phyloP scores from a whole-genome alignment of 2,888 invertebrate genomes.

The Cantharis lateralis region DNA sequence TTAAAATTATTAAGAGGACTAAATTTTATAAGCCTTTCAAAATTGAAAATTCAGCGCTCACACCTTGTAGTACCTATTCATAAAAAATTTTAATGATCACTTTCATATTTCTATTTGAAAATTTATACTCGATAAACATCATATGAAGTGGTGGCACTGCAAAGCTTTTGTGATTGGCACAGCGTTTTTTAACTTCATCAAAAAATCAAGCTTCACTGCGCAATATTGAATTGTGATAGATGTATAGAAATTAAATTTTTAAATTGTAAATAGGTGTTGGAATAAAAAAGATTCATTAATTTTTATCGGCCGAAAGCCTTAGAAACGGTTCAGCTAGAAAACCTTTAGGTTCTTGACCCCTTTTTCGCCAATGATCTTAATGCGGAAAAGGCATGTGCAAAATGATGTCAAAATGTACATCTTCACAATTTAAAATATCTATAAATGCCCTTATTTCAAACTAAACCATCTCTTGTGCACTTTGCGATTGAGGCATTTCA shows the following conservation, averaged over 20 bases:
- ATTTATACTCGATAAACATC: background rate
- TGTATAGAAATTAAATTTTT: background rate
- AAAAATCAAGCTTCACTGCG: background rate
- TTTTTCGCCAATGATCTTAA: constrained; percentile 15
- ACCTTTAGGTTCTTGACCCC: constrained; percentile 8
- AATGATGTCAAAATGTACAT: constrained; percentile 10
- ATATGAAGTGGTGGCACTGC: background rate
- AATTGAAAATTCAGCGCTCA: background rate
- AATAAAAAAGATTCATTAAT: background rate
- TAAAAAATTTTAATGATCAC: background rate
- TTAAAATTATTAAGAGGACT: background rate
- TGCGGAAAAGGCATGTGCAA: constrained; percentile 18
- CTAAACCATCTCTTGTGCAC: background rate
- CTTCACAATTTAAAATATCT: background rate
- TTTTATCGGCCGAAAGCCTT: background rate
- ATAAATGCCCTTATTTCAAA: background rate
- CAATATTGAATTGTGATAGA: background rate
- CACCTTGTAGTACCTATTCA: background rate
- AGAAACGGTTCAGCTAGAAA: background rate
- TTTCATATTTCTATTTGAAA: background rate
- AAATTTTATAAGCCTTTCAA: background rate
- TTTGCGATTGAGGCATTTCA: background rate
- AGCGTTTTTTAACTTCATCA: background rate
- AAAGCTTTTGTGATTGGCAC: background rate
- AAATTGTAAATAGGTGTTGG: background rate